Percentiles rank a stretch among this genome's conserved stretches.
These are phyloP conservation scores for Aplocera efformata DNA, from an alignment of 2,888 invertebrate species.

Conservation along the genomic window DNA sequence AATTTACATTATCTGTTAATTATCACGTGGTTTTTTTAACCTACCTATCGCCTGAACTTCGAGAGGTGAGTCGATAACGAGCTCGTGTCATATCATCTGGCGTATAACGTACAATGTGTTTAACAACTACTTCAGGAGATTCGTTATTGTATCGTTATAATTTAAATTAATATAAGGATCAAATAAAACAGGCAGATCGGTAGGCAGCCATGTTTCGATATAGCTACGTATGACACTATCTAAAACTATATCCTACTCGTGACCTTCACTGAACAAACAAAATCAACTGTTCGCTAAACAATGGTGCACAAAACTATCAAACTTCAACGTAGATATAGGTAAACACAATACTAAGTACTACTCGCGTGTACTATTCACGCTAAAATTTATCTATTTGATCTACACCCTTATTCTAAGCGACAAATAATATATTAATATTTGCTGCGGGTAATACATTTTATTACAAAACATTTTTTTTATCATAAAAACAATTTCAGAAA, in stretches of 20 bases:
- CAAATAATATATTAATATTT: slow-evolving; percentile 10
- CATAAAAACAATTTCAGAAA: no score
- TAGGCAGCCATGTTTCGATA: slow-evolving; percentile 23
- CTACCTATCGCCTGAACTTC: slow-evolving; percentile 43
- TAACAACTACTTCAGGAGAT: slow-evolving; percentile 1
- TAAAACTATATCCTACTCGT: slow-evolving; percentile 15
- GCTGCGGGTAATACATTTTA: slow-evolving; percentile 7
- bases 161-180: slow-evolving; percentile 5
- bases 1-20: slow-evolving; percentile 62
- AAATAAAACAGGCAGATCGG: slow-evolving; percentile 10
- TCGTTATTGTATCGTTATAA: slow-evolving; percentile 4
- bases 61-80: background rate
- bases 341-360: slow-evolving; percentile 39
- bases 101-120: slow-evolving; percentile 1
- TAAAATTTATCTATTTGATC: slow-evolving; percentile 67
- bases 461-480: no score
- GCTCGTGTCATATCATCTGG: slow-evolving; percentile 12
- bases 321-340: slow-evolving; percentile 28
- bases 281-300: slow-evolving; percentile 3
- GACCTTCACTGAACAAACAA: slow-evolving; percentile 3
- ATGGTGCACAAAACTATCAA: slow-evolving; percentile 4
- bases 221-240: slow-evolving; percentile 11
- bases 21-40: slow-evolving; percentile 72
- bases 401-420: slow-evolving; percentile 49
- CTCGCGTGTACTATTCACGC: slow-evolving; percentile 47